Conservation (phyloP, 2,797 vertebrate species). For the Channa striata region DNA sequence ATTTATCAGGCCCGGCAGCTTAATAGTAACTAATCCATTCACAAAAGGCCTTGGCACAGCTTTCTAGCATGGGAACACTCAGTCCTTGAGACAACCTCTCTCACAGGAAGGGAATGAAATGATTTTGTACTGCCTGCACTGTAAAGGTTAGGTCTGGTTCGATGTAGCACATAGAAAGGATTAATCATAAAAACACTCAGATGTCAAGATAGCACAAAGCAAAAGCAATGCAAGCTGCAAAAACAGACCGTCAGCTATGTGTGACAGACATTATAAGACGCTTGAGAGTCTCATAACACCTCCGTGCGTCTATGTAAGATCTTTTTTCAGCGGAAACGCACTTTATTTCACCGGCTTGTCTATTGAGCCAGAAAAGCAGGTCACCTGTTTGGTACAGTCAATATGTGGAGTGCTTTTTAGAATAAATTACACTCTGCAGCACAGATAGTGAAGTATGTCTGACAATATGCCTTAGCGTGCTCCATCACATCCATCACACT, state of each 20-base stretch:
- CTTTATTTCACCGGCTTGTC: slow-evolving; percentile 41
- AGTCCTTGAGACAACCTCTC: slow-evolving; percentile 82
- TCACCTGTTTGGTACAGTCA: slow-evolving; percentile 48
- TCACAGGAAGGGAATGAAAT: slow-evolving; percentile 70
- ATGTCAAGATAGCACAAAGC: slow-evolving; percentile 67
- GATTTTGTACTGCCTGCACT: slow-evolving; percentile 69
- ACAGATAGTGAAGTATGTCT: slow-evolving; percentile 52
- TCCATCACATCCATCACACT: slow-evolving; percentile 62
- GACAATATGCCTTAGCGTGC: slow-evolving; percentile 67
- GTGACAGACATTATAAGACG: slow-evolving; percentile 47
- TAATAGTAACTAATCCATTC: slow-evolving; percentile 84
- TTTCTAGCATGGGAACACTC: slow-evolving; percentile 77
- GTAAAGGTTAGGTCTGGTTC: slow-evolving; percentile 78
- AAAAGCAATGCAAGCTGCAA: slow-evolving; percentile 40
- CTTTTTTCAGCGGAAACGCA: slow-evolving; percentile 37
- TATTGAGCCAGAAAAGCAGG: slow-evolving; percentile 36
- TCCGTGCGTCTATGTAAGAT: slow-evolving; percentile 35
- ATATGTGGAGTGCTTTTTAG: slow-evolving; percentile 57
- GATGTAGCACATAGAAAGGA: slow-evolving; percentile 67
- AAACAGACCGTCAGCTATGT: slow-evolving; percentile 48
- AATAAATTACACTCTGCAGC: slow-evolving; percentile 61
- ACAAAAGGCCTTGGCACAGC: slow-evolving; percentile 82
- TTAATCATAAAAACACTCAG: slow-evolving; percentile 75
- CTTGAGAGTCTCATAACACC: slow-evolving; percentile 30
- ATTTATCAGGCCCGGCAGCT: slow-evolving; percentile 83